A percentile compares a stretch with the other conserved stretches of the same genome.
These are phyloP conservation scores for Drosophila fuyamai DNA, from an alignment of 1,140 invertebrate species.

Conservation along the genomic window DNA sequence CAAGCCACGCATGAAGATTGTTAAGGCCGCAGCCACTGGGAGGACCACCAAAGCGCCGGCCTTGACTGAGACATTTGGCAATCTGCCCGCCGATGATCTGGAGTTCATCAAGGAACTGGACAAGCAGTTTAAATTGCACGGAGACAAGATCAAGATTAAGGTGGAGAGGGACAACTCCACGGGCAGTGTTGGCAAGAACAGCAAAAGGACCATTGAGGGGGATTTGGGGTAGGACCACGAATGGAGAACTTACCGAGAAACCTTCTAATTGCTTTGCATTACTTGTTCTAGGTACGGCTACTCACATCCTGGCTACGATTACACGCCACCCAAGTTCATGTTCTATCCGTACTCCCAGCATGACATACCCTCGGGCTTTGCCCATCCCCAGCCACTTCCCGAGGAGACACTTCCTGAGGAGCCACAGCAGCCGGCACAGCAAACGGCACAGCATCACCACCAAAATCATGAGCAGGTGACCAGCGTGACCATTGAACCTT, in stretches of 20 bases:
- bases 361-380: conserved; percentile 56
- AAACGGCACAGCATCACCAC: conserved; percentile 26
- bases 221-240: conserved; percentile 74
- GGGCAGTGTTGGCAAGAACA: conserved; percentile 57
- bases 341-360: conserved; percentile 84
- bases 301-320: conserved; percentile 72
- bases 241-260: neutral
- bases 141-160: conserved; percentile 83
- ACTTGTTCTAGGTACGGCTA: conserved; percentile 70
- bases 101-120: conserved; percentile 84
- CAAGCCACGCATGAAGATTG: conserved; percentile 64
- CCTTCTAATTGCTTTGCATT: neutral
- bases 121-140: conserved; percentile 82
- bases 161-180: conserved; percentile 78
- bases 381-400: conserved; percentile 22
- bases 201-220: conserved; percentile 82
- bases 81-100: conserved; percentile 77
- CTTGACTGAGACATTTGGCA: conserved; percentile 64
- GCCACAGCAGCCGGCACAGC: conserved; percentile 16
- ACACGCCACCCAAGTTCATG: conserved; percentile 79
- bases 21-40: conserved; percentile 10
- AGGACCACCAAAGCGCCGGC: conserved; percentile 39
- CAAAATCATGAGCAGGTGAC: conserved; percentile 59
- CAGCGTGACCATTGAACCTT: conserved; percentile 80
- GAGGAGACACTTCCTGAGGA: conserved; percentile 13